Evolutionary conservation across 2,888 invertebrate genomes (phyloP), one percentile per base, ranked within the genome.

Genomic region (Digitonthophagus gazella): DNA sequence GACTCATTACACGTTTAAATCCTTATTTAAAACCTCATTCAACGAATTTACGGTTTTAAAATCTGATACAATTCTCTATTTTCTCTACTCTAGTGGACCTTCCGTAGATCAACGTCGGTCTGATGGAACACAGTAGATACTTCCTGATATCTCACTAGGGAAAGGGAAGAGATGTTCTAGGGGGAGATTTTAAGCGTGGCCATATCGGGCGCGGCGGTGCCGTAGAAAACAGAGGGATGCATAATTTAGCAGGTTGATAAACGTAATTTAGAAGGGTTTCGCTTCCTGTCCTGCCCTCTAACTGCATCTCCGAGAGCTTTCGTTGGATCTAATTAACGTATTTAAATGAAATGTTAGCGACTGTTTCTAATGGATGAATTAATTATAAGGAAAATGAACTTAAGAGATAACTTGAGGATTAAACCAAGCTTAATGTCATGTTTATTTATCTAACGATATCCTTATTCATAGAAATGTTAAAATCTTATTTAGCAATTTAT

Each of bases 221-320:
- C 61, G 19, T n/a, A 20, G 61, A 44, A 61, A 18, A 19, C 16
- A 20, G 20, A 61, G 61, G 61, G 61, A 61, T 61, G 61, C 61
- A 61, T 61, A 61, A 61, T 61, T 61, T 61, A 61, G 20, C 18
- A 18, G 61, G 61, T 61, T 61, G 61, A 61, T 61, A 61, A 61
- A 61, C 61, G 61, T 20, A 61, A 58, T 61, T 61, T 61, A 61
- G 61, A 19, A 18, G 19, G 16, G 61, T 61, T 18, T 61, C 20
- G 19, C 19, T 19, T 61, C n/a, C 61, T 19, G 19, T n/a, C 18
- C 18, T n/a, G 57, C 57, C 15, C 57, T 16, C 57, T 57, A 57
- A 16, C 16, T 57, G 15, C 57, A 15, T 57, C 16, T 8, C 16
- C 4, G 58, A 2, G 18, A 11, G 58, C 11, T 58, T 58, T 15